Base-by-base conservation (phyloP, 2,888 invertebrate species). In the Drosophila flavopinicola region DNA sequence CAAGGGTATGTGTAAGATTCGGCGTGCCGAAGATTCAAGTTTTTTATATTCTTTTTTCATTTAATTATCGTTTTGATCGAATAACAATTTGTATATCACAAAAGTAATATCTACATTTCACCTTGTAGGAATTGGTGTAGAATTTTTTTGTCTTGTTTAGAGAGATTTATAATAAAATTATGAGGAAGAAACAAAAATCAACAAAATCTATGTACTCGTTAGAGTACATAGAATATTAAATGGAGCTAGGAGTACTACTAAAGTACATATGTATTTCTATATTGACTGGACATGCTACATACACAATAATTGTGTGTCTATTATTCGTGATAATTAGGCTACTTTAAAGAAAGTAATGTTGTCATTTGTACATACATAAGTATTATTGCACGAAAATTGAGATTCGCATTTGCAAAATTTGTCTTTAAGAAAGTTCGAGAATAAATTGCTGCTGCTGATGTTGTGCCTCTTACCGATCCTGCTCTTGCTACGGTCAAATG, bases 21-120 rank as follows among this genome's bases (percentile, higher is more conserved):
- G 71, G 71, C 32, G n/a, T n/a, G 30, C 71, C 71, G 75, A 72
- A 72, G 35, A 11, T 33, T 1, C 6, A 27, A 24, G 4, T 29
- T 38, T 51, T 52, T 51, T 27, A 15, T 48, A 13, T 54, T 24
- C 20, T 30, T 39, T 30, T 42, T 61, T 49, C 29, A 56, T 73
- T 75, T 61, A 68, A 64, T 69, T 75, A 78, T 82, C 67, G 59
- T 71, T 68, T 64, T 78, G 66, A 61, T 75, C 58, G 61, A 76
- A 74, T 74, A 75, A 75, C 70, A 74, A 72, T 67, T 87, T 85
- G 86, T 78, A 85, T 83, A 83, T 83, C 83, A 83, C 83, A 83
- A 83, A 83, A 83, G 87, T 83, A 85, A 83, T 83, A 85, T 87
- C 84, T 83, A 83, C 87, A 83, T 83, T 83, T 83, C 85, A 83